phyloP scores from a whole-genome alignment of 1,140 invertebrate species.

The Kradibia gibbosae region DNA sequence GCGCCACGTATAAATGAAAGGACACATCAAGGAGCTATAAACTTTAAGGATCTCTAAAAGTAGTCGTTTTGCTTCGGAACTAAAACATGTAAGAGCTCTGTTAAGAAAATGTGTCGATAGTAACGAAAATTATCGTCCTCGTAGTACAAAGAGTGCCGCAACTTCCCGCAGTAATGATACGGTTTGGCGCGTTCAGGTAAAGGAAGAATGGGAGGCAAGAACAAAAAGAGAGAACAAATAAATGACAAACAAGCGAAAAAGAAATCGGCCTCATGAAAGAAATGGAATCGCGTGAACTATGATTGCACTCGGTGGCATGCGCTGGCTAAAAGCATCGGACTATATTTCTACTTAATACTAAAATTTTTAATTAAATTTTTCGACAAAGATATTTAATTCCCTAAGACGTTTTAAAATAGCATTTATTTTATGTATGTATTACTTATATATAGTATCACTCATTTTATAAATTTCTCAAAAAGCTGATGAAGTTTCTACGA shows the following conservation, averaged over 20 bases:
- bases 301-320: too few relatives aligned
- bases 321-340: too few relatives aligned
- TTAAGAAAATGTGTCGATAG: constrained; percentile 55
- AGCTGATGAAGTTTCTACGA: too few relatives aligned
- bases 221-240: neutral
- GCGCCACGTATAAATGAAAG: constrained; percentile 29
- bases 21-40: constrained; percentile 18
- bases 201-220: constrained; percentile 7
- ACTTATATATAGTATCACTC: too few relatives aligned
- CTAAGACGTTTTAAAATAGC: too few relatives aligned
- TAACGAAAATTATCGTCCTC: constrained; percentile 58
- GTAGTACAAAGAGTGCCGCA: constrained; percentile 59
- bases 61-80: constrained; percentile 27
- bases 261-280: neutral
- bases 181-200: constrained; percentile 31
- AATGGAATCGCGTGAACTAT: too few relatives aligned
- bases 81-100: constrained; percentile 35
- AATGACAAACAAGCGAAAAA: neutral
- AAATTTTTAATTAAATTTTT: too few relatives aligned
- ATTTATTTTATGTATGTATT: too few relatives aligned
- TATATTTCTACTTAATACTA: too few relatives aligned
- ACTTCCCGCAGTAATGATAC: constrained; percentile 59
- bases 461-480: too few relatives aligned
- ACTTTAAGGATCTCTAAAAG: constrained; percentile 44
- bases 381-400: too few relatives aligned